Percentiles rank a stretch among this genome's conserved stretches.
Evolutionary conservation across 2,888 invertebrate genomes (phyloP).

Genomic region (Helleia helle): DNA sequence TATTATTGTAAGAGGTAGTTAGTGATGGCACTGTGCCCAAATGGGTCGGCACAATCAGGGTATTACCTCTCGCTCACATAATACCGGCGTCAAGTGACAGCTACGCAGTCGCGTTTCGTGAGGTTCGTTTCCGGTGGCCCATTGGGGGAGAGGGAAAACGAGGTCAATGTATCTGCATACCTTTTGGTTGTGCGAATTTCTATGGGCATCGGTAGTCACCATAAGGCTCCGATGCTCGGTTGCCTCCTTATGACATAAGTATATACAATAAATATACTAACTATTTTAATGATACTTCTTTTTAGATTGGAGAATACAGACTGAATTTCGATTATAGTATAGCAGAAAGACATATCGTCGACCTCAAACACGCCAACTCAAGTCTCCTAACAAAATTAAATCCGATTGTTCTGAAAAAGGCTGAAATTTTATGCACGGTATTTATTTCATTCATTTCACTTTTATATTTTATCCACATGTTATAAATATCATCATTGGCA

Average conservation of each 20-base stretch:
- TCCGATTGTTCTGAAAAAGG: slow-evolving; percentile 51
- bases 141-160: no score
- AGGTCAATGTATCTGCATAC: not conserved
- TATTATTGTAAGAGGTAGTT: no score
- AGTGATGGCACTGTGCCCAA: no score
- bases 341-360: slow-evolving; percentile 47
- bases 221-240: not conserved
- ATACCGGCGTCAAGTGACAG: not conserved
- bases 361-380: slow-evolving; percentile 41
- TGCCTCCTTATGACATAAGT: no score
- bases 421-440: slow-evolving; percentile 54
- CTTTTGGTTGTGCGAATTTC: no score
- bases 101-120: not conserved
- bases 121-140: not conserved
- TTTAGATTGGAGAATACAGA: slow-evolving; percentile 58
- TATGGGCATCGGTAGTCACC: not conserved
- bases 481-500: no score
- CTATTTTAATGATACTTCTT: no score
- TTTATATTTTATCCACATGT: no score
- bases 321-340: slow-evolving; percentile 45
- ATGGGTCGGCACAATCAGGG: no score
- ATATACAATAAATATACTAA: no score
- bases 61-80: no score
- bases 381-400: slow-evolving; percentile 45
- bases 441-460: slow-evolving; percentile 26